Evolutionary conservation across 2,797 vertebrate species (phyloP), one percentile per base, ranked within the genome.

Genomic region (Aeoliscus strigatus): DNA sequence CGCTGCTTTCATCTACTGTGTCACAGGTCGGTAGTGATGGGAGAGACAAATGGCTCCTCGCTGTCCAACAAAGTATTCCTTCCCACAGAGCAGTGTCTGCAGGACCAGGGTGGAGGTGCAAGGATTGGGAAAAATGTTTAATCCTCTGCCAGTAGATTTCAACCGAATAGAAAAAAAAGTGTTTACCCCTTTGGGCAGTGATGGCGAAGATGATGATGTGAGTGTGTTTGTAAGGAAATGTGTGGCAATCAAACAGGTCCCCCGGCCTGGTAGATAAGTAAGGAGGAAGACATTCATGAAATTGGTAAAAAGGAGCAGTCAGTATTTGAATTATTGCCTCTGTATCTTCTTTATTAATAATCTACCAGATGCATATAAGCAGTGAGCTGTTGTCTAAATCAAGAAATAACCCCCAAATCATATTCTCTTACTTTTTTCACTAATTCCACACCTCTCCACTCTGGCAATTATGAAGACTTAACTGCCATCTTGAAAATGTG

Each of bases 11-110:
- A 55, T 70, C 47, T 35, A 21, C 18, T 14, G 9, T 47, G 56
- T 72, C 73, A 63, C 64, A 57, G 61, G 60, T 66, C 14, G 34
- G 46, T 65, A 60, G 45, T 71, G 56, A 70, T 71, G 57, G 48
- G 30, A 35, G 67, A 82, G 74, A 80, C 60, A 56, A 77, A 77
- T 80, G 73, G 63, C 27, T 48, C 49, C 50, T 67, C 64, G 48
- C 27, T 39, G 41, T 51, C 57, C 45, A 60, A 80, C 70, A 77
- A 84, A 82, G 82, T 77, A 77, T 68, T 18, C 33, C 50, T 46
- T 31, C 61, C 66, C 53, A 28, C 32, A 49, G 61, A 70, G 63
- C 36, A 55, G 48, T 51, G 54, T 65, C 62, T 78, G 44, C 51
- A 56, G 61, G 50, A 61, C 70, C 58, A 56, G 45, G 26, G 38